Conservation (phyloP, 2,797 vertebrate genomes). For the Eulemur albifrons region DNA sequence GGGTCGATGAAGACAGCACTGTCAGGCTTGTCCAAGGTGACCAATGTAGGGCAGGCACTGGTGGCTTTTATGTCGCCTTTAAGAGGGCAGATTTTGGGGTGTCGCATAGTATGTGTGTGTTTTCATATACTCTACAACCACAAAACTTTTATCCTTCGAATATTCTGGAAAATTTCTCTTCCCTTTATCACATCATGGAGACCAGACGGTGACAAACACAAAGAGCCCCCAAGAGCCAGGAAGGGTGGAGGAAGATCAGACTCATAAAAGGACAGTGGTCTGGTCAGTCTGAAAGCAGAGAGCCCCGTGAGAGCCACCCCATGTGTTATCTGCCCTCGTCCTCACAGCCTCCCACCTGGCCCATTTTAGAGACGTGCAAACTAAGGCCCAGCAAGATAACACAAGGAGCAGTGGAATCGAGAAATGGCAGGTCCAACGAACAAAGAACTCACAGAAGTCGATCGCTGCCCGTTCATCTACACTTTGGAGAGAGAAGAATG, state of each 20-base stretch:
- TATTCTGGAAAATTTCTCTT: background rate
- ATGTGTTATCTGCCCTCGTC: background rate
- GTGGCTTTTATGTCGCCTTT: background rate
- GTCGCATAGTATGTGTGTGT: too few relatives aligned
- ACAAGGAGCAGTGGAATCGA: rapidly evolving
- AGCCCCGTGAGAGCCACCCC: background rate
- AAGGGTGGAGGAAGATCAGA: background rate
- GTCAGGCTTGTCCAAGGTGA: background rate
- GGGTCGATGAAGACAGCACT: rapidly evolving
- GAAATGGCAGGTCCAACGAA: background rate
- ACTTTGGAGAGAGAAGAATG: background rate
- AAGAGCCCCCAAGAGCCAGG: background rate
- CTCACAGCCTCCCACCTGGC: too few relatives aligned
- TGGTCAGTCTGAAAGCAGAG: background rate
- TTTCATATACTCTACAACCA: background rate
- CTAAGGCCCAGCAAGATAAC: background rate
- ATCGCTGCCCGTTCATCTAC: background rate
- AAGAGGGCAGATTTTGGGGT: background rate
- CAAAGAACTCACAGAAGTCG: background rate
- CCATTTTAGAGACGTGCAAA: background rate
- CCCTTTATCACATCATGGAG: background rate
- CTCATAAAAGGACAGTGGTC: background rate
- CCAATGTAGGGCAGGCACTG: background rate
- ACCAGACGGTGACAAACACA: background rate
- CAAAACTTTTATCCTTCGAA: background rate